These are phyloP conservation scores for Patella depressa DNA, from an alignment of 2,888 invertebrate species.

Conservation along the genomic window DNA sequence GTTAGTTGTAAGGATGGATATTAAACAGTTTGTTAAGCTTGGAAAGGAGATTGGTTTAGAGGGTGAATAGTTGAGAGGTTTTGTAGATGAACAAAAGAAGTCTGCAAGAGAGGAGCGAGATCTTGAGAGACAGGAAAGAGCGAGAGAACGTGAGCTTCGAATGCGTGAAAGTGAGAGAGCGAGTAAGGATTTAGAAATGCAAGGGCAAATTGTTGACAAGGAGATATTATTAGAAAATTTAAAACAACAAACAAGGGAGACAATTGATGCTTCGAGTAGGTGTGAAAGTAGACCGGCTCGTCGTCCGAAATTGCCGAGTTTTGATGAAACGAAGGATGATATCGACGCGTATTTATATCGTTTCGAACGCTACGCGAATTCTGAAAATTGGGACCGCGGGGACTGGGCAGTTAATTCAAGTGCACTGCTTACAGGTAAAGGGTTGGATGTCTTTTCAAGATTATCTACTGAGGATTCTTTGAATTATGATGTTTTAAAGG, in stretches of 20 bases:
- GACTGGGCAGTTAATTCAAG: background rate
- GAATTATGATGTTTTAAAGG: constrained; percentile 2
- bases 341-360: constrained; percentile 6
- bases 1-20: background rate
- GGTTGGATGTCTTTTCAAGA: background rate
- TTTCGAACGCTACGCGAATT: background rate
- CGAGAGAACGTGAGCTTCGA: background rate
- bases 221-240: background rate
- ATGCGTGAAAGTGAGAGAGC: background rate
- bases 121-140: background rate
- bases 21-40: background rate
- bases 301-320: constrained; percentile 10
- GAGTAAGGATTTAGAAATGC: background rate
- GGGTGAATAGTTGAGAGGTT: background rate
- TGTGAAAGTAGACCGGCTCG: background rate
- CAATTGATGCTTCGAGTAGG: background rate
- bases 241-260: background rate
- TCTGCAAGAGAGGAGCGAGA: background rate
- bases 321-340: constrained; percentile 9
- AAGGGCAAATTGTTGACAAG: background rate
- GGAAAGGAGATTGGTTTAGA: background rate
- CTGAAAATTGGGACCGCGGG: background rate
- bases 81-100: background rate
- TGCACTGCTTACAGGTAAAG: constrained; percentile 13
- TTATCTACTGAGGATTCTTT: constrained; percentile 7